Percentiles rank a stretch among this genome's conserved stretches.
Conservation (phyloP, 1,140 invertebrate species). For the Formica exsecta region DNA sequence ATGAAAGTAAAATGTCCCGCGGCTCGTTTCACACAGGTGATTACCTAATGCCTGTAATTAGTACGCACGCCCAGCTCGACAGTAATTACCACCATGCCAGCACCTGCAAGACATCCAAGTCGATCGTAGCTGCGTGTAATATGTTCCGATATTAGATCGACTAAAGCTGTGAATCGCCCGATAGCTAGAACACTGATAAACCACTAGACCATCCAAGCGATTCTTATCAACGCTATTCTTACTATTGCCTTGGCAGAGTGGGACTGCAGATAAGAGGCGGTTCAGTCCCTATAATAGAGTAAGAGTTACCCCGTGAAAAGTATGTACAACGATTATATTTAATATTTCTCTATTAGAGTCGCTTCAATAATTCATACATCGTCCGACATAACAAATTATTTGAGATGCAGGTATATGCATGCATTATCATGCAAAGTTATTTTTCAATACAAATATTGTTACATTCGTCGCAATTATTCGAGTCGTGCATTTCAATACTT, state of each 20-base stretch:
- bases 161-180: conserved; percentile 13
- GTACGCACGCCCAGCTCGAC: conserved; percentile 16
- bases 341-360: neutral
- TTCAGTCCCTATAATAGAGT: neutral
- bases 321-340: neutral
- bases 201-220: conserved; percentile 26
- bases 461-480: no score
- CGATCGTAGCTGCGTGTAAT: neutral
- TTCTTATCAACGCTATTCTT: conserved; percentile 33
- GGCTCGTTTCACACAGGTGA: conserved; percentile 19
- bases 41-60: conserved; percentile 60
- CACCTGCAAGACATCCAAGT: conserved; percentile 41
- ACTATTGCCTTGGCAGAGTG: conserved; percentile 41
- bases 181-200: conserved; percentile 34
- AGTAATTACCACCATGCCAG: conserved; percentile 3
- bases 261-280: conserved; percentile 43
- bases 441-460: neutral
- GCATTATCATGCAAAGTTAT: neutral
- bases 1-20: conserved; percentile 52
- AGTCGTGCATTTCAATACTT: no score
- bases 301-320: neutral
- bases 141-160: neutral
- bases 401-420: neutral
- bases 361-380: neutral
- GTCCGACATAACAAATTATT: neutral